Evolutionary conservation across 2,888 invertebrate species (phyloP).

Genomic region (Polymixis flavicincta): DNA sequence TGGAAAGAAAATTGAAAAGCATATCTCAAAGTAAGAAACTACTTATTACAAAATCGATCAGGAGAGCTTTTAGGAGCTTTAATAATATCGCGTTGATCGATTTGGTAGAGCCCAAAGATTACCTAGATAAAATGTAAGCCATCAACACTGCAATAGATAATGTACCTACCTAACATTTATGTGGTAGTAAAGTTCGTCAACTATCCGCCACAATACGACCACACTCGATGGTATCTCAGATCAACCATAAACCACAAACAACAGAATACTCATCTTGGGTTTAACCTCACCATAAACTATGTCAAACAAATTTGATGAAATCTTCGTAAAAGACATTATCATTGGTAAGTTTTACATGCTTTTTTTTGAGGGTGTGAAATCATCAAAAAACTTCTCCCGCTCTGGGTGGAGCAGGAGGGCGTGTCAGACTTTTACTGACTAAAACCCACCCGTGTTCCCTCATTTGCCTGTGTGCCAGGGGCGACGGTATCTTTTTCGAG

Average conservation of each 20-base stretch:
- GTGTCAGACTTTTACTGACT: too few relatives aligned
- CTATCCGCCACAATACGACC: slow-evolving; percentile 20
- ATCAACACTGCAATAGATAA: slow-evolving; percentile 42
- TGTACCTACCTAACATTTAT: slow-evolving; percentile 38
- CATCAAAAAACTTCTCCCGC: too few relatives aligned
- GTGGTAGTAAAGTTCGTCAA: slow-evolving; percentile 47
- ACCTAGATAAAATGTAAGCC: slow-evolving; percentile 9
- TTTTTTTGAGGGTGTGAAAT: too few relatives aligned
- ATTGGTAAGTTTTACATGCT: too few relatives aligned
- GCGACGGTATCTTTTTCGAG: too few relatives aligned
- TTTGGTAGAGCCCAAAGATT: slow-evolving; percentile 12
- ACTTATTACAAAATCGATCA: not conserved
- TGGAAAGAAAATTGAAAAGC: not conserved
- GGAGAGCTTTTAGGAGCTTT: not conserved
- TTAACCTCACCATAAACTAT: not conserved
- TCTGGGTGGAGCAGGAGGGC: too few relatives aligned
- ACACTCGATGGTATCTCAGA: slow-evolving; percentile 27
- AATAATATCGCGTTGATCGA: not conserved
- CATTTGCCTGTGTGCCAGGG: too few relatives aligned
- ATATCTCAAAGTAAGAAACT: not conserved
- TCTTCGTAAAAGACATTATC: too few relatives aligned
- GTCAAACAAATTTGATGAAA: too few relatives aligned
- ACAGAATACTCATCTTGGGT: slow-evolving; percentile 1
- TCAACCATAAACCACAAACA: slow-evolving; percentile 32
- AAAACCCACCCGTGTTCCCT: too few relatives aligned